These are phyloP conservation scores for Nasonia vitripennis DNA, from an alignment of 1,140 invertebrate species.

Conservation along the genomic window DNA sequence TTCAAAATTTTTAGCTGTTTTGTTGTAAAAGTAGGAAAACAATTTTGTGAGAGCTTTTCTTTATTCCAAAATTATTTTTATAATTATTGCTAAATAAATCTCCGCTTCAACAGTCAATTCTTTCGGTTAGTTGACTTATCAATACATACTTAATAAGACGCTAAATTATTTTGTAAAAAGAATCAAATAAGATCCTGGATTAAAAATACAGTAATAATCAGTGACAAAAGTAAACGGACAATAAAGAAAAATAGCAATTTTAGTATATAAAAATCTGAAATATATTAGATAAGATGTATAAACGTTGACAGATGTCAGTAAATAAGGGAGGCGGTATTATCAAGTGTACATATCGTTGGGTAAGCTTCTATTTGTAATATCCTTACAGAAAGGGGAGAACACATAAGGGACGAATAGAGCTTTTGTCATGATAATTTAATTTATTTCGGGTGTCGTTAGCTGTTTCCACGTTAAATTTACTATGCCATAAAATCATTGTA, in stretches of 20 bases:
- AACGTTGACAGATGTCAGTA: constrained; percentile 72
- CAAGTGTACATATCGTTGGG: constrained; percentile 71
- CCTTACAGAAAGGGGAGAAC: constrained; percentile 37
- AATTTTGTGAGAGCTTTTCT: too few relatives aligned
- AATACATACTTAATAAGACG: too few relatives aligned
- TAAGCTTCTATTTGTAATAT: constrained; percentile 62
- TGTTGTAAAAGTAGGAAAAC: too few relatives aligned
- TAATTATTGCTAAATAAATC: too few relatives aligned
- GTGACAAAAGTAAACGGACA: not conserved
- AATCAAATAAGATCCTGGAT: too few relatives aligned
- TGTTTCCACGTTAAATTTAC: constrained; percentile 63
- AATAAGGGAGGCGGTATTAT: constrained; percentile 71
- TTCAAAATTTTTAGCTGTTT: too few relatives aligned
- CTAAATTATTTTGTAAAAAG: too few relatives aligned
- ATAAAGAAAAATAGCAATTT: not conserved
- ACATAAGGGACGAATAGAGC: constrained; percentile 51
- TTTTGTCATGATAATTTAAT: constrained; percentile 74
- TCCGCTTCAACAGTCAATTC: too few relatives aligned
- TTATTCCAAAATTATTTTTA: too few relatives aligned
- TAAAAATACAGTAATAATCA: too few relatives aligned
- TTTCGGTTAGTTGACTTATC: too few relatives aligned
- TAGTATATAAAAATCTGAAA: not conserved
- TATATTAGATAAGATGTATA: constrained; percentile 39
- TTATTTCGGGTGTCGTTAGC: constrained; percentile 72
- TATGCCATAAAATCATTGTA: constrained; percentile 66